phyloP scores from a whole-genome alignment of 2,113 vertebrate species.

The Vulpes vulpes region DNA sequence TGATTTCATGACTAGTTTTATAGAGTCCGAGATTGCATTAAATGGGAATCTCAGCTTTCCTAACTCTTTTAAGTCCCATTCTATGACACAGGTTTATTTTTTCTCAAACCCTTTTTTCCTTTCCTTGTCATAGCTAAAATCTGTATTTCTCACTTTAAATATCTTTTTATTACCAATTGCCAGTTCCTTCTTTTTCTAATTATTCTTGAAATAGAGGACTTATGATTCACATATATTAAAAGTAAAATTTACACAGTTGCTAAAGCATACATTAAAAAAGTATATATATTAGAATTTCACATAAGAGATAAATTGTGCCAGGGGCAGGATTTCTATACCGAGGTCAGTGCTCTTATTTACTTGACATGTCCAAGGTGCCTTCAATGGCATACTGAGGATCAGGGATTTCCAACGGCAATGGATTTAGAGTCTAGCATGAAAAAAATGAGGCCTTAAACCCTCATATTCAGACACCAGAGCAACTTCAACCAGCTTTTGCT shows the following conservation, averaged over 20 bases:
- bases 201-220: constrained; percentile 57
- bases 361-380: background rate
- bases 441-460: constrained; percentile 44
- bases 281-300: background rate
- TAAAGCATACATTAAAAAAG: constrained; percentile 23
- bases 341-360: background rate
- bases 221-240: constrained; percentile 48
- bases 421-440: constrained; percentile 11
- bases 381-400: background rate
- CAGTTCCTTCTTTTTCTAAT: constrained; percentile 35
- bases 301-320: background rate
- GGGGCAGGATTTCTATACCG: background rate
- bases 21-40: background rate
- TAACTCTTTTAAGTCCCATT: constrained; percentile 37
- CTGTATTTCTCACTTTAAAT: background rate
- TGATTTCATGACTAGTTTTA: constrained; percentile 6
- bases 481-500: constrained; percentile 46
- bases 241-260: constrained; percentile 23
- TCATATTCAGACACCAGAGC: background rate
- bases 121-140: constrained; percentile 37
- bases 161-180: background rate
- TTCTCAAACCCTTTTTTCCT: background rate
- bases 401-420: constrained; percentile 24
- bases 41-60: background rate
- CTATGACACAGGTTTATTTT: constrained; percentile 1